phyloP scores from a whole-genome alignment of 1,140 invertebrate species.

The Arion vulgaris region DNA sequence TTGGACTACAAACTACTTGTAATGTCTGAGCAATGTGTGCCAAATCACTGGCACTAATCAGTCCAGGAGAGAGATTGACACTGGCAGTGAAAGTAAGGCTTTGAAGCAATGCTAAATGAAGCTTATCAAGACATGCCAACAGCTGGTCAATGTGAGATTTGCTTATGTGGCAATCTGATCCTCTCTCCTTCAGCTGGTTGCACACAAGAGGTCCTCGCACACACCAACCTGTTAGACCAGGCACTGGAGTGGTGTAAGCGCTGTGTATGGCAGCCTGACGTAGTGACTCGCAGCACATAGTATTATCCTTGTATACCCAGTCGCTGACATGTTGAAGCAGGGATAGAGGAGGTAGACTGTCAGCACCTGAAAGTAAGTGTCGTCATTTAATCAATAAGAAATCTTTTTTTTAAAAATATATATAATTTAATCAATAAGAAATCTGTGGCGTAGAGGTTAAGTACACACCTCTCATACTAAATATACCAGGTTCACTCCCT shows the following conservation, averaged over 20 bases:
- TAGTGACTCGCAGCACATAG: conserved; percentile 66
- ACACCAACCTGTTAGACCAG: conserved; percentile 65
- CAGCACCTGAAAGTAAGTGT: conserved; percentile 48
- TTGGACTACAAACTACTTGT: conserved; percentile 9
- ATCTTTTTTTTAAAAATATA: no score
- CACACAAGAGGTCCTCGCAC: conserved; percentile 60
- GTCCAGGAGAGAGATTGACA: conserved; percentile 58
- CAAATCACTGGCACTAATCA: conserved; percentile 49
- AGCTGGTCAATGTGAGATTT: conserved; percentile 38
- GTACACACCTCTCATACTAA: no score
- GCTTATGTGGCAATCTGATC: background rate
- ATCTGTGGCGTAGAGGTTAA: no score
- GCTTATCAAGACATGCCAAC: conserved; percentile 52
- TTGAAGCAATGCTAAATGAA: conserved; percentile 63
- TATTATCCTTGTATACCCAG: conserved; percentile 63
- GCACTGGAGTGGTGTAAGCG: conserved; percentile 62
- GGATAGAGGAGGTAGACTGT: conserved; percentile 53
- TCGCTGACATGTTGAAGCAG: conserved; percentile 63
- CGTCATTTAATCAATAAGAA: background rate
- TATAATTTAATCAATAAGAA: no score
- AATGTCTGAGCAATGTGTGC: conserved; percentile 40
- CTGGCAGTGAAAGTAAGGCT: conserved; percentile 60
- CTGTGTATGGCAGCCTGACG: conserved; percentile 59
- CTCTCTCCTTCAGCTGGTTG: conserved; percentile 33
- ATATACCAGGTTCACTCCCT: no score